Base-by-base conservation (phyloP, 2,113 vertebrate genomes). In the Hyaena hyaena region DNA sequence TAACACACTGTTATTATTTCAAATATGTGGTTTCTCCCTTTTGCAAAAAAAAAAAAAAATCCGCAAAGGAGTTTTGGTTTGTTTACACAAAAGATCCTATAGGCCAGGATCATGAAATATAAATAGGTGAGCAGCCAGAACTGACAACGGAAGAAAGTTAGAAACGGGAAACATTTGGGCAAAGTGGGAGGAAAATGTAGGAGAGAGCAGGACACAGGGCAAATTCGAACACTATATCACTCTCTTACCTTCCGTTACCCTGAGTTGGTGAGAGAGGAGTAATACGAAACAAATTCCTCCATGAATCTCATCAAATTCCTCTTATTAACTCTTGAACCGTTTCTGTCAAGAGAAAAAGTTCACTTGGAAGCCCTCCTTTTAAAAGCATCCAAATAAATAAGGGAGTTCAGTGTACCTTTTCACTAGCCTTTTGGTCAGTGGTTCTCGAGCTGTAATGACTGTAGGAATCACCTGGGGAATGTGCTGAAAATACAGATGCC, bases 1-100 rank as follows among this genome's bases (percentile, higher is more conserved):
- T 96, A 95, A 82, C 48, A 88, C 33, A 63, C 26, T 93, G 65
- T 93, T 96, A 88, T 84, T 35, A 76, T 98, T 95, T 97, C 83
- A 96, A 95, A 97, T 92, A 35, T 48, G 50, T 68, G 43, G 93
- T 93, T 96, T 85, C 53, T 88, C 21, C 4, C 3, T 91, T 87
- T 96, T 45, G 7, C 11, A 55, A 69, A 68, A 43, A 74, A 26
- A 74, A 26, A 77, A 79, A 90, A 87, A 48, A 48, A 63, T 68
- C 17, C 23, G 24, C 80, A 65, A 50, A 68, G 45, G 15, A 84
- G 23, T 24, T 10, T 77, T 87, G 45, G 45, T 87, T 90, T 96
- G 35, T 87, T 85, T 74, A 68, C 66, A 66, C 19, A 82, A 88
- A 93, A 92, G 43, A 86, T n/a, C 2, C 9, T 93, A 31, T 28